Evolutionary conservation across 2,888 invertebrate species (phyloP).

Genomic region (Brachynemurus nebulosus): DNA sequence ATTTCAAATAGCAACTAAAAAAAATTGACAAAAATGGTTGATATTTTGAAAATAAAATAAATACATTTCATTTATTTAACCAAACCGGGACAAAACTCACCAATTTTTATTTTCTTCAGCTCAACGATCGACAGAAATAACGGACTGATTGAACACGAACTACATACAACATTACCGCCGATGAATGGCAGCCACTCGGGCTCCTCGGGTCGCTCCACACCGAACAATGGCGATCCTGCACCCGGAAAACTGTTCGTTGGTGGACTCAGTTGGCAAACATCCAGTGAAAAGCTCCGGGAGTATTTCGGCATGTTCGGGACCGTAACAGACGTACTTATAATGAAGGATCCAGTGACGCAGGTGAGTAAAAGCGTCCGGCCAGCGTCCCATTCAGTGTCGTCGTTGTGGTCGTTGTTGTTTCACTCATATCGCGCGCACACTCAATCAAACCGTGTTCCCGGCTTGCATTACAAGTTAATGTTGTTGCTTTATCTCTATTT

Average conservation of each 20-base stretch:
- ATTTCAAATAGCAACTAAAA: background rate
- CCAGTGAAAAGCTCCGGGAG: constrained; percentile 80
- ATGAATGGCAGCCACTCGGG: constrained; percentile 37
- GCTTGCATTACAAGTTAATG: too few relatives aligned
- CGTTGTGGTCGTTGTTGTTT: too few relatives aligned
- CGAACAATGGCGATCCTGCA: constrained; percentile 53
- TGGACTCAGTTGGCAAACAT: constrained; percentile 87
- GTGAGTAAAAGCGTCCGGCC: too few relatives aligned
- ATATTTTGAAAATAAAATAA: background rate
- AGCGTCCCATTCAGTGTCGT: too few relatives aligned
- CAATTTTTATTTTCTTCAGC: constrained; percentile 28
- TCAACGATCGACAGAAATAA: constrained; percentile 35
- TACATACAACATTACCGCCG: constrained; percentile 32
- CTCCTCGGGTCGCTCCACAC: constrained; percentile 65
- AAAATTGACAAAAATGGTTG: background rate
- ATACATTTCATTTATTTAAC: background rate
- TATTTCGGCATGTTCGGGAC: constrained; percentile 88
- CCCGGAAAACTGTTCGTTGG: constrained; percentile 83
- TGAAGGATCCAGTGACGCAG: constrained; percentile 91
- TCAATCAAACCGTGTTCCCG: too few relatives aligned
- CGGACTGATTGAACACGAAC: constrained; percentile 37
- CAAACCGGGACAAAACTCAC: background rate
- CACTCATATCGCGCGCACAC: too few relatives aligned
- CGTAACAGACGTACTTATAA: constrained; percentile 81
- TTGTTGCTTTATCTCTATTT: too few relatives aligned